Base-by-base conservation (phyloP, 2,888 invertebrate species). In the Seira sanloemensis region DNA sequence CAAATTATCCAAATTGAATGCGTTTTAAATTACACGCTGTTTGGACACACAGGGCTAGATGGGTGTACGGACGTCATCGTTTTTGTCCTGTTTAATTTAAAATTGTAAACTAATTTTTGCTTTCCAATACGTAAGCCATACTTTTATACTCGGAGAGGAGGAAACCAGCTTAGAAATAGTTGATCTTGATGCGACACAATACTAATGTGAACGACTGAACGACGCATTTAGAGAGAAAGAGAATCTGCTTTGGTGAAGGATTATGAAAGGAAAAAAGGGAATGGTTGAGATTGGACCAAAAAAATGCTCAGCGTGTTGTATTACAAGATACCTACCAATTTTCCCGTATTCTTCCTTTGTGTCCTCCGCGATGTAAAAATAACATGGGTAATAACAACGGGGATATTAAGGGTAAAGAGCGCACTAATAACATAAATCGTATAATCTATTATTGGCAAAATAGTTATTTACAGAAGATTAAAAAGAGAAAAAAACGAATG, bases 361-460 rank as follows among this genome's bases (percentile, higher is more conserved):
- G 50, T 18, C 2, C n/a, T 50, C 2, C 50, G 12, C n/a, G 16
- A 50, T 50, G 50, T 50, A 50, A 50, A n/a, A n/a, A n/a, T n/a
- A n/a, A n/a, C n/a, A n/a, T n/a, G n/a, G n/a, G 50, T 18, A 50
- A 50, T n/a, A 50, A 12, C n/a, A 50, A 50, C 50, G 50, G 50
- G 50, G 50, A 50, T 12, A 50, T 50, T 50, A 50, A 12, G 50
- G 50, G 50, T 50, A 18, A 2, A 50, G n/a, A 50, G 50, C 50
- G 50, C 16, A n/a, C 50, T 50, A 50, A 50, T 62, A 74, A 46
- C 25, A 73, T 73, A 72, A 83, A 72, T 77, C 77, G 58, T 77
- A 77, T 77, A 83, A 78, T 83, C 83, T 79, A 84, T 80, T 80
- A 80, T 78, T 78, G 75, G 75, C 78, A 79, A 78, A 84, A 84